Evolutionary conservation across 2,888 invertebrate species (phyloP).

Genomic region (Stramonita haemastoma): DNA sequence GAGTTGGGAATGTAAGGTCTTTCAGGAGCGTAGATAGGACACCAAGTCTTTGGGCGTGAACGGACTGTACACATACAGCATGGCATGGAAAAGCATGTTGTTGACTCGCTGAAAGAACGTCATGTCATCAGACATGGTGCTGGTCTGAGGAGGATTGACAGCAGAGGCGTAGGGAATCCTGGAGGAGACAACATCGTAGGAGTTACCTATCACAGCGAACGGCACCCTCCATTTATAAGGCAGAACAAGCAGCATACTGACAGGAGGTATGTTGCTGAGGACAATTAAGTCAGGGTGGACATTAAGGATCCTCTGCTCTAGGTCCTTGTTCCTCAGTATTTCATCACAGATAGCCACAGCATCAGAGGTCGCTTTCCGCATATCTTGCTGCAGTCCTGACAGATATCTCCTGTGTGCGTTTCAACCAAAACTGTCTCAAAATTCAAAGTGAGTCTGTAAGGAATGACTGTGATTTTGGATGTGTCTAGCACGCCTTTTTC

Average conservation of each 20-base stretch:
- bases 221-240: slow-evolving; percentile 36
- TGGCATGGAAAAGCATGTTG: not conserved
- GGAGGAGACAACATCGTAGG: not conserved
- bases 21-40: not conserved
- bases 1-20: not conserved
- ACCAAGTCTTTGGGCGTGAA: not conserved
- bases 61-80: not conserved
- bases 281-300: not conserved
- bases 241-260: slow-evolving; percentile 21
- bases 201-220: slow-evolving; percentile 33
- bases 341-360: not conserved
- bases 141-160: not conserved
- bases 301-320: not conserved
- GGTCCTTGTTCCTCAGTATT: too few species aligned
- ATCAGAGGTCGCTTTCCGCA: too few species aligned
- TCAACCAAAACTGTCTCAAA: not conserved
- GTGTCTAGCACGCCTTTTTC: not conserved
- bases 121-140: slow-evolving; percentile 5
- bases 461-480: not conserved
- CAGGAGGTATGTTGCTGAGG: not conserved
- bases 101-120: not conserved
- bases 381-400: not conserved
- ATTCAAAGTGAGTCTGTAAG: not conserved
- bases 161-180: not conserved
- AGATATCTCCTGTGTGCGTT: not conserved